Base-by-base conservation (phyloP, 2,888 invertebrate genomes). In the Ctenicera cuprea region DNA sequence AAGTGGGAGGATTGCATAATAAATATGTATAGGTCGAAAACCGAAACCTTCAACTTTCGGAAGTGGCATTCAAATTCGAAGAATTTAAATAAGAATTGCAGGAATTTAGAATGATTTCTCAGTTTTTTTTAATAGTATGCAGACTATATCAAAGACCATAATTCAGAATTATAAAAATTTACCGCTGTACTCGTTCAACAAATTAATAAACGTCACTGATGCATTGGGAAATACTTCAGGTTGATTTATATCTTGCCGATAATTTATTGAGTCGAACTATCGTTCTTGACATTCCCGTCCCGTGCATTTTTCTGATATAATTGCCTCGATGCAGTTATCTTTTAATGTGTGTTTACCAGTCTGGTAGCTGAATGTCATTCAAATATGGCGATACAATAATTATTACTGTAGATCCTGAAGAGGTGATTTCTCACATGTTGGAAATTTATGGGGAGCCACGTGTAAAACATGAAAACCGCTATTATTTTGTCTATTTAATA, bases 1-100 rank as follows among this genome's bases (percentile, higher is more conserved):
- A 80, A 80, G 78, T 80, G 76, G 80, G 78, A 79, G 79, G 79
- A 77, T 74, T 76, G 76, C 77, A 74, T 71, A 74, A 74, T 71
- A 73, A 38, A 59, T 37, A 20, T 38, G n/a, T 12, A 18, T 12
- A 1, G n/a, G 54, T 54, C 30, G 26, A 30, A 54, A 54, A 30
- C 30, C 18, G 9, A 18, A 48, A 16, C n/a, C 26, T 20, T 50
- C 50, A 22, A 50, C 18, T 50, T 50, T 45, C 45, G 50, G n/a
- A 41, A 14, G 41, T 41, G 41, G n/a, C 14, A 14, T 41, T 14
- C 18, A 48, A 48, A 14, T 48, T 20, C 5, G 11, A 18, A 48
- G 43, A n/a, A n/a, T 43, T 43, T 16, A n/a, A 16, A n/a, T 14
- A 14, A 16, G 14, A 16, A n/a, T 43, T 43, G 14, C n/a, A 43